phyloP scores from a whole-genome alignment of 2,888 invertebrate species.

The Phalangium opilio region DNA sequence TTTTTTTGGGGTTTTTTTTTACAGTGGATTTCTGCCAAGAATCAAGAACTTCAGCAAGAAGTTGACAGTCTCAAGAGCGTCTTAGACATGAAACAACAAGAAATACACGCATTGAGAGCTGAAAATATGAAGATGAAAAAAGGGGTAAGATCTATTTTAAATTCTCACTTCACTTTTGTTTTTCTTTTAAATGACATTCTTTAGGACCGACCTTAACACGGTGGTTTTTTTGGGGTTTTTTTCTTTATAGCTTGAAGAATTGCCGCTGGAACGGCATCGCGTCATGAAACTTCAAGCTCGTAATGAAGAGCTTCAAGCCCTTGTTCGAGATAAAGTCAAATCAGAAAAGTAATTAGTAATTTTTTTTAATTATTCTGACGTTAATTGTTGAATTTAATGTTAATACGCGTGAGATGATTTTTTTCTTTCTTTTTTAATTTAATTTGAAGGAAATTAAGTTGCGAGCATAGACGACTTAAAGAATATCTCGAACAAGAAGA shows the following conservation, averaged over 20 bases:
- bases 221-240: neutral
- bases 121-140: conserved; percentile 42
- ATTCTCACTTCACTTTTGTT: no score
- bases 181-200: no score
- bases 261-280: conserved; percentile 53
- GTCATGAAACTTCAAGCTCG: conserved; percentile 62
- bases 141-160: conserved; percentile 34
- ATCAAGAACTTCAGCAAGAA: conserved; percentile 44
- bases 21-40: conserved; percentile 11
- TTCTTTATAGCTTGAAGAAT: conserved; percentile 42
- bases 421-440: conserved; percentile 1
- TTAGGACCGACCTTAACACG: no score
- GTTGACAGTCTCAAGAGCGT: conserved; percentile 72
- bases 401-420: neutral
- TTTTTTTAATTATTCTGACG: no score
- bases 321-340: conserved; percentile 49
- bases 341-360: conserved; percentile 51
- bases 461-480: conserved; percentile 51
- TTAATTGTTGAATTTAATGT: neutral
- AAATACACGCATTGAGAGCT: conserved; percentile 55
- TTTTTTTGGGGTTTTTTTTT: neutral
- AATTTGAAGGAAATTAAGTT: conserved; percentile 41
- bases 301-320: conserved; percentile 68
- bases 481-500: conserved; percentile 52
- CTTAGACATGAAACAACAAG: conserved; percentile 69